phyloP scores from a whole-genome alignment of 2,797 vertebrate genomes.

The Megaceryle alcyon region DNA sequence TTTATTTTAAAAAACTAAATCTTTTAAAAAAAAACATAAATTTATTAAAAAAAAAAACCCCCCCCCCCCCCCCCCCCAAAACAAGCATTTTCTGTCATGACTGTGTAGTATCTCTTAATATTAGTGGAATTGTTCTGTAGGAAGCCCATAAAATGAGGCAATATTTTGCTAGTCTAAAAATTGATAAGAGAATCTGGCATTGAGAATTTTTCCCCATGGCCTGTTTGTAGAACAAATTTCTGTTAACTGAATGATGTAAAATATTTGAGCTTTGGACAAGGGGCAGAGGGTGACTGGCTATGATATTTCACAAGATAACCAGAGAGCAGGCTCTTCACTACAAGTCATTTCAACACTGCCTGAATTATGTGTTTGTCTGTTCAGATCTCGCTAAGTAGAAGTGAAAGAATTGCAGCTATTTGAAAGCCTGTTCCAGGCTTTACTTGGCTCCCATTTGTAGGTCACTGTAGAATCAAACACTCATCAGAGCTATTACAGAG shows the following conservation, averaged over 20 bases:
- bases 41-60: background rate
- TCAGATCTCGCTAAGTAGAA: background rate
- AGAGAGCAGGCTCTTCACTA: background rate
- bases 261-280: background rate
- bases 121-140: background rate
- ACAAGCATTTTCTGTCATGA: background rate
- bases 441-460: background rate
- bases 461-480: background rate
- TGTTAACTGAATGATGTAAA: background rate
- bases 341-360: background rate
- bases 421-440: background rate
- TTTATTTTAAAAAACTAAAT: background rate
- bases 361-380: background rate
- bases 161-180: background rate
- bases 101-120: background rate
- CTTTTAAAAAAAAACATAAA: background rate
- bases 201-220: background rate
- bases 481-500: background rate
- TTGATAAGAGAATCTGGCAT: background rate
- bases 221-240: background rate
- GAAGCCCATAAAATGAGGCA: background rate
- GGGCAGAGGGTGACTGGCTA: accelerated
- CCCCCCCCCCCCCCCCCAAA: no score
- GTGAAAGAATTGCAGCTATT: background rate
- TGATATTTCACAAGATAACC: background rate